Evolutionary conservation across 2,113 vertebrate species (phyloP).

Genomic region (Sakesphorus luctuosus): DNA sequence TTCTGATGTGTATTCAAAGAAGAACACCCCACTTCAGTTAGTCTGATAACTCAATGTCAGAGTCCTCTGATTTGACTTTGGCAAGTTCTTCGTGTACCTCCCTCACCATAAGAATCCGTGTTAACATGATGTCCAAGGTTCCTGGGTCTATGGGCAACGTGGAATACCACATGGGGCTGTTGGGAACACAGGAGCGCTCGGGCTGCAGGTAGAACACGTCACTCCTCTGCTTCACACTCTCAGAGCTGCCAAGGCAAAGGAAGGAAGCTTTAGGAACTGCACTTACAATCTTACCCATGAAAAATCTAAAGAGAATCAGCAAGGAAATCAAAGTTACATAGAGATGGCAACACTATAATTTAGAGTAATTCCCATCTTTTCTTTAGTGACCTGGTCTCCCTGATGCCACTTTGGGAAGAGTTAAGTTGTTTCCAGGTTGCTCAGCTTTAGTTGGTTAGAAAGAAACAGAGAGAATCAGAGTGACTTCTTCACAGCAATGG

Average conservation of each 20-base stretch:
- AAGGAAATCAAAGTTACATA: background rate
- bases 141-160: slow-evolving; percentile 86
- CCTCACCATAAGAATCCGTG: slow-evolving; percentile 90
- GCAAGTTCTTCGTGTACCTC: slow-evolving; percentile 88
- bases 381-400: background rate
- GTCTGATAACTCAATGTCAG: slow-evolving; percentile 83
- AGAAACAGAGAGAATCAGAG: background rate
- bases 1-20: slow-evolving; percentile 70
- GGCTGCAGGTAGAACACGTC: slow-evolving; percentile 96
- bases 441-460: background rate
- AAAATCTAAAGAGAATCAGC: background rate
- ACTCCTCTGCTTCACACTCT: slow-evolving; percentile 93
- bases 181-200: slow-evolving; percentile 94
- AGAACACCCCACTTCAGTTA: slow-evolving; percentile 70
- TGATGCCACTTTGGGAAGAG: background rate
- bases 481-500: background rate
- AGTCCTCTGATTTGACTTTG: slow-evolving; percentile 85
- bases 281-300: background rate
- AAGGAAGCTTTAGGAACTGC: background rate
- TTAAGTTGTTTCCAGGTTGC: background rate
- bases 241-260: slow-evolving; percentile 78
- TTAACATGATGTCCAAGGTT: slow-evolving; percentile 95
- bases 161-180: slow-evolving; percentile 97
- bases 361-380: background rate
- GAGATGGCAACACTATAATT: background rate